A percentile compares a stretch with the other conserved stretches of the same genome.
phyloP scores from a whole-genome alignment of 2,113 vertebrate species.

The Cebidichthys violaceus region DNA sequence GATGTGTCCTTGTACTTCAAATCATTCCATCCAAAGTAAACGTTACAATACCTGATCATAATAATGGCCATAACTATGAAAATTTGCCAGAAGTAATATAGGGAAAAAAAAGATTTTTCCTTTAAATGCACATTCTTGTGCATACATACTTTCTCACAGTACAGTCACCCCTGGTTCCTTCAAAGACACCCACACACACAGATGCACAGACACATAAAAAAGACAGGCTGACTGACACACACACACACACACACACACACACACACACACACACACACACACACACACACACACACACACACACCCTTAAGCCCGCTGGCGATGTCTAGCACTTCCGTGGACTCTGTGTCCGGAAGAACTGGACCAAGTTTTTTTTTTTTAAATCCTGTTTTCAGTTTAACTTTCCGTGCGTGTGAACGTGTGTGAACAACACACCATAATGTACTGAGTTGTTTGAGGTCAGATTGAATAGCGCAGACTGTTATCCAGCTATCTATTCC shows the following conservation, averaged over 20 bases:
- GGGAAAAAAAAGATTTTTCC: not conserved
- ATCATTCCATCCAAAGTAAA: not conserved
- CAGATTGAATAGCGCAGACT: conserved; percentile 51
- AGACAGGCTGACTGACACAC: not conserved
- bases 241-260: not conserved
- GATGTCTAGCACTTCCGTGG: conserved; percentile 52
- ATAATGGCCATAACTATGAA: not conserved
- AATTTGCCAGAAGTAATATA: not conserved
- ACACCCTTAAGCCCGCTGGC: conserved; percentile 37
- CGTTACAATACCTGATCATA: not conserved
- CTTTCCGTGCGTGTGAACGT: conserved; percentile 10
- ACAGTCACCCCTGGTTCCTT: conserved; percentile 10
- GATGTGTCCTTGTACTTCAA: not conserved
- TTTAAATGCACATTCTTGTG: not conserved
- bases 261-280: conserved; percentile 1
- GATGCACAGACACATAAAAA: conserved; percentile 6
- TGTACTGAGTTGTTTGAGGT: conserved; percentile 62
- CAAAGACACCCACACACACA: conserved; percentile 23
- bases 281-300: no score
- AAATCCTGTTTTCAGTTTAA: conserved; percentile 29
- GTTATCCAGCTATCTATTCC: conserved; percentile 53
- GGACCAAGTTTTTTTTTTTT: conserved; percentile 38
- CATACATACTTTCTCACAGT: not conserved
- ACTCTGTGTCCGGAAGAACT: conserved; percentile 38
- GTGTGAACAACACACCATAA: conserved; percentile 46